These are phyloP conservation scores for Onychorhynchus coronatus DNA, from an alignment of 2,113 vertebrate species.

Conservation along the genomic window DNA sequence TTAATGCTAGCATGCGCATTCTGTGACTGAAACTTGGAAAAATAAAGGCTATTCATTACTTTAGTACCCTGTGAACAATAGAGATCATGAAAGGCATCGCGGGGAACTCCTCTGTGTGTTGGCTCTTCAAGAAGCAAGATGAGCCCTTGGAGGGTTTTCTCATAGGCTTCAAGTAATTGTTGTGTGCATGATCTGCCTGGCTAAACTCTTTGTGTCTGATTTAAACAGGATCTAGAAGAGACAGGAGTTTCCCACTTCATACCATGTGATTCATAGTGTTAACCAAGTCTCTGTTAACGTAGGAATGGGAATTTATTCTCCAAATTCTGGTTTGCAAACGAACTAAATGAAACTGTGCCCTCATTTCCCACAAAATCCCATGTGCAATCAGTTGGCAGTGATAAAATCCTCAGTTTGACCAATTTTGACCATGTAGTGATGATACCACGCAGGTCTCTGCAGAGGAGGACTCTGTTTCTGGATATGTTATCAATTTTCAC, in stretches of 20 bases:
- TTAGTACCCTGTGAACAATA: constrained; percentile 23
- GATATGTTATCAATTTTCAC: not conserved
- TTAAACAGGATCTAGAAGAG: not conserved
- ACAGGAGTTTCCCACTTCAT: not conserved
- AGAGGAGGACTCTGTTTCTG: not conserved
- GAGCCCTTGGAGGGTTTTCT: constrained; percentile 17
- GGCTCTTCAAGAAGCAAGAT: constrained; percentile 38
- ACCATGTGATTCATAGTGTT: not conserved
- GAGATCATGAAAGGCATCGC: constrained; percentile 47
- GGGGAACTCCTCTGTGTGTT: constrained; percentile 44
- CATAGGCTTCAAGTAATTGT: constrained; percentile 46
- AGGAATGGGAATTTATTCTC: not conserved
- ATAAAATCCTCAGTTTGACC: not conserved
- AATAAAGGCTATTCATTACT: constrained; percentile 65
- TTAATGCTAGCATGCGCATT: constrained; percentile 32
- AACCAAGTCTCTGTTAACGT: not conserved
- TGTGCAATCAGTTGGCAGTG: not conserved
- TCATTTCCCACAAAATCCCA: not conserved
- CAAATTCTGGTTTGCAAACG: not conserved
- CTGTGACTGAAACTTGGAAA: constrained; percentile 49
- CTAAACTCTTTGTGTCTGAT: constrained; percentile 39
- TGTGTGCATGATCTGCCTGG: constrained; percentile 55
- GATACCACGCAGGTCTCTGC: not conserved
- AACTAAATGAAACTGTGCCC: not conserved
- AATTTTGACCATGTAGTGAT: not conserved